Evolutionary conservation across 2,797 vertebrate species (phyloP), one percentile per base, ranked within the genome.

Genomic region (Xenentodon cancila): DNA sequence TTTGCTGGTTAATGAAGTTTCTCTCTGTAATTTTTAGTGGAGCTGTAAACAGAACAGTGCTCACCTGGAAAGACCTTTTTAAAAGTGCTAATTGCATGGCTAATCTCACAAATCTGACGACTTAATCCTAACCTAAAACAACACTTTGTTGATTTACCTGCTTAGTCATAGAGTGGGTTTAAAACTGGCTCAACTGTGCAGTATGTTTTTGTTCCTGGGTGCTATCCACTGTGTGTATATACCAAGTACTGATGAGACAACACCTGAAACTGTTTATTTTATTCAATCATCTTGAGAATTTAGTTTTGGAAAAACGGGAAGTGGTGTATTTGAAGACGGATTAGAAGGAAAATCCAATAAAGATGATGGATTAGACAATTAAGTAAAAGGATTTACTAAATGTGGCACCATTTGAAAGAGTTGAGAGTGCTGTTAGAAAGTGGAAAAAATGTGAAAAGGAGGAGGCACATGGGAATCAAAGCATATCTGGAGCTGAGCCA

Each of bases 401-500:
- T 44, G 58, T 64, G 59, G 19, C 32, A 50, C 68, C 8, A 44
- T 21, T 49, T 64, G 51, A 58, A 53, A 72, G 67, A 73, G 30
- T 5, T 71, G 9, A 45, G 53, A 63, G 64, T 52, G 60, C 62
- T 63, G 40, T 58, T 54, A 63, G 19, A 71, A 66, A 61, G 46
- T 51, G 44, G n/a, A 53, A 58, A 48, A 60, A 17, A 47, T 57
- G 44, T 44, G 13, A 67, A 60, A 46, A 40, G 15, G 53, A 56
- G 43, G 62, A 46, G 59, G 66, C 67, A 70, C 75, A 80, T 70
- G 80, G 45, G 64, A 88, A 85, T 86, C 76, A 81, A 53, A 40
- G 47, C 11, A 57, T 80, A 83, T 80, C 75, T 81, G 18, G 21
- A 48, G 59, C 59, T 20, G 56, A 43, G 47, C 45, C 45, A 64